Base-by-base conservation (phyloP, 53 echinoderm and acorn worm genomes). In the Antedon mediterranea region DNA sequence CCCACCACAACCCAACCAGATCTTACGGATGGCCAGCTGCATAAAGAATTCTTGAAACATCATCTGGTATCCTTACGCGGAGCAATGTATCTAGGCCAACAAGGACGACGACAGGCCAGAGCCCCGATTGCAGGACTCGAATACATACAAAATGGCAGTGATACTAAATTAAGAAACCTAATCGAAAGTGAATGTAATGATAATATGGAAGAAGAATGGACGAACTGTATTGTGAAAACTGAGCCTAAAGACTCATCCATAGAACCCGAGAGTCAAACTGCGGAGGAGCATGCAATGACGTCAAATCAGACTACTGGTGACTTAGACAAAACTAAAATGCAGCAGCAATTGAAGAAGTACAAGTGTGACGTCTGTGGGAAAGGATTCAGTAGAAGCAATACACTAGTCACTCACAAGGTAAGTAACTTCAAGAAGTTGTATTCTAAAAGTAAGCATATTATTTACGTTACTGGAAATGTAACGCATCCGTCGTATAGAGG, bases 391-490 rank as follows among this genome's bases (percentile, higher is more conserved):
- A 82, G 98, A 14, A 98, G 98, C 75, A 98, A 98, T 83, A 98
- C 98, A 11, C 71, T 98, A 29, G 98, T 98, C 0, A 98, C 98
- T 0, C 98, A 98, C 57, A 98, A 98, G 90, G 98, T 98, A 88
- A 88, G 84, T 11, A 37, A 37, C n/a, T n/a, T n/a, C n/a, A n/a
- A n/a, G n/a, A n/a, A n/a, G n/a, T n/a, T n/a, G n/a, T n/a, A n/a
- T n/a, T n/a, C n/a, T n/a, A n/a, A n/a, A n/a, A n/a, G n/a, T n/a
- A n/a, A n/a, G n/a, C n/a, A n/a, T n/a, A n/a, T n/a, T n/a, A n/a
- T n/a, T n/a, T n/a, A n/a, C n/a, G n/a, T n/a, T n/a, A n/a, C n/a
- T n/a, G n/a, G n/a, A n/a, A n/a, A n/a, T n/a, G n/a, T n/a, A n/a
- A n/a, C n/a, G n/a, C n/a, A n/a, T n/a, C n/a, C n/a, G n/a, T n/a